Evolutionary conservation across 2,888 invertebrate species (phyloP), one percentile per base, ranked within the genome.

Genomic region (Acanthacorydalis orientalis): DNA sequence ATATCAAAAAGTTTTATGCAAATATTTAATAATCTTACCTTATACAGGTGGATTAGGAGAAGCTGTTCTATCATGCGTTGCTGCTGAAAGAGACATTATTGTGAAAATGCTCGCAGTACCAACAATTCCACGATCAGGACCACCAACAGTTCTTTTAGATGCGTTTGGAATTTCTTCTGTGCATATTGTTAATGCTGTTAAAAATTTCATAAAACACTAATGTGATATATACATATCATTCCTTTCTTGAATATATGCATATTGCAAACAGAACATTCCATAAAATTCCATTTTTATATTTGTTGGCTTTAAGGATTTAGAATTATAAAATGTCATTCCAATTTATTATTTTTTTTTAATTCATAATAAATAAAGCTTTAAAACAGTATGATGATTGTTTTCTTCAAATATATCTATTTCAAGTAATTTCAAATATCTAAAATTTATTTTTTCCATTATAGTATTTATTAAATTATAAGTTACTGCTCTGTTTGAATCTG

Each of bases 61-160:
- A 64, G 95, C 97, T 14, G 96, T 97, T 8, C 64, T 83, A 11
- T 79, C 84, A 0, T 90, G 86, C 7, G 72, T 93, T 49, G 78
- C 87, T 1, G 66, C 75, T 54, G 75, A 83, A 57, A 76, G 77
- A 2, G 75, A 81, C 60, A 73, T 85, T 45, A 59, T 78, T 2
- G 78, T 92, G 47, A 80, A 79, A 59, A 84, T 84, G 61, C 64
- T 97, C 53, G 90, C 78, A 53, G 91, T 97, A 31, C 68, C 70
- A 8, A 77, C 74, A 33, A 75, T 98, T 23, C 97, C 98, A 11
- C 82, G 96, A 53, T 96, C 96, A 37, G 98, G 98, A 1, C 85
- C 92, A 51, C 83, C 95, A 32, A 70, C 72, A 33, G 89, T 78
- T 3, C 75, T 98, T 47, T 72, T 99, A 50, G 87, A 93, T 56